A percentile compares a stretch with the other conserved stretches of the same genome.
phyloP scores from a whole-genome alignment of 2,888 invertebrate genomes.

The Mythimna vitellina region DNA sequence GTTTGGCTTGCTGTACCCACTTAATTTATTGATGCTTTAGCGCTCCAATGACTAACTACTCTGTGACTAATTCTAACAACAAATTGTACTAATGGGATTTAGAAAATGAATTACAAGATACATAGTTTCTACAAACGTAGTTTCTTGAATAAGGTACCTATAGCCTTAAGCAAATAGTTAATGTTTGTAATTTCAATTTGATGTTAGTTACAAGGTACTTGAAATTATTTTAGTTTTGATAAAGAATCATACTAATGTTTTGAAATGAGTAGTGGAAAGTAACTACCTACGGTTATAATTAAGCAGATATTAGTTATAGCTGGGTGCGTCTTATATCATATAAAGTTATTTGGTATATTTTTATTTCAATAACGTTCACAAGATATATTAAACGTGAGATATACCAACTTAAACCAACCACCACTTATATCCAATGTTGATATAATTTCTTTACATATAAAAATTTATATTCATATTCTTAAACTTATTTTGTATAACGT shows the following conservation, averaged over 20 bases:
- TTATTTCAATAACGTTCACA: no score
- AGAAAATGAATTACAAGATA: conserved; percentile 6
- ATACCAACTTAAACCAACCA: no score
- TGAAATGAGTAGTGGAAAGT: neutral
- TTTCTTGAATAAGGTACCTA: neutral
- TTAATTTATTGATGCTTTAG: neutral
- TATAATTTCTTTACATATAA: no score
- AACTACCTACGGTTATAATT: neutral
- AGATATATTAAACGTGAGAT: no score
- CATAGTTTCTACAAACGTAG: neutral
- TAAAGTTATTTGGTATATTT: no score
- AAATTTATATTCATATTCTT: no score
- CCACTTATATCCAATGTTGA: no score
- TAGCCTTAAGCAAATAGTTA: conserved; percentile 7
- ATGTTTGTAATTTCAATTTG: conserved; percentile 6
- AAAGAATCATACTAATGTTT: neutral
- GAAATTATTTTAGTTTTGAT: conserved; percentile 1
- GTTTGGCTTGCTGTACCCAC: no score
- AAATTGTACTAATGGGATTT: conserved; percentile 19
- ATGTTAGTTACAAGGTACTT: conserved; percentile 5
- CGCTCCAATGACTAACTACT: neutral
- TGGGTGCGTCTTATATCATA: no score
- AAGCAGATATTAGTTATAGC: neutral
- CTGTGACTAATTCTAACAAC: conserved; percentile 8
- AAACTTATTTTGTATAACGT: no score